Base-by-base conservation (phyloP, 2,113 vertebrate genomes). In the Coptodon rendalli region DNA sequence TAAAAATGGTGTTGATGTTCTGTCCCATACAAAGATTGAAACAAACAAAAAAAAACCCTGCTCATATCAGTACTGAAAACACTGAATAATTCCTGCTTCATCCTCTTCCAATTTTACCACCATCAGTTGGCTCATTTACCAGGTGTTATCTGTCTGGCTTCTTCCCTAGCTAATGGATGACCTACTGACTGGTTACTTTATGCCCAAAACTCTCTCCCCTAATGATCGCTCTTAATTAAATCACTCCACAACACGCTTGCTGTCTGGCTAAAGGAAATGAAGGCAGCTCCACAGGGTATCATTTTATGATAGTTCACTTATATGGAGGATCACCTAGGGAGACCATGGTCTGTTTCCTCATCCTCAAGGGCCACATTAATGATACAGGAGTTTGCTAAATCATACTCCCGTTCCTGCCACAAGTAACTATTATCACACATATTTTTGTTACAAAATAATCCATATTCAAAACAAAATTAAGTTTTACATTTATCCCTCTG, bases 81-180 rank as follows among this genome's bases (percentile, higher is more conserved):
- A 89, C 83, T 81, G 8, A 86, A 66, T 76, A 86, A 86, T 17
- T 82, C 17, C 56, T 40, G 22, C 52, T 63, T 87, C 63, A 36
- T 83, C 52, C 84, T 85, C 19, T 81, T 34, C 88, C 10, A 82
- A 81, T 63, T 85, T 90, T 31, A 88, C 88, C 89, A 57, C 71
- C 87, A 83, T 82, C 53, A 85, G 1, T 94, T 91, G 92, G 85
- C 83, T 95, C 81, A 93, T 92, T 94, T 94, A 92, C 93, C 43
- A 73, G 91, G 63, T 93, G 92, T 95, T 88, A 91, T 88, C 80
- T 63, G 53, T 84, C 63, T 40, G 6, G 66, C 31, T 52, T 45
- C 6, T 57, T 89, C 59, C 6, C 84, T 56, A n/a, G 45, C 31
- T 89, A 91, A 92, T 19, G n/a, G 73, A 79, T 76, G 73, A 90